Conservation (phyloP, 2,888 invertebrate genomes). For the Serripes groenlandicus region DNA sequence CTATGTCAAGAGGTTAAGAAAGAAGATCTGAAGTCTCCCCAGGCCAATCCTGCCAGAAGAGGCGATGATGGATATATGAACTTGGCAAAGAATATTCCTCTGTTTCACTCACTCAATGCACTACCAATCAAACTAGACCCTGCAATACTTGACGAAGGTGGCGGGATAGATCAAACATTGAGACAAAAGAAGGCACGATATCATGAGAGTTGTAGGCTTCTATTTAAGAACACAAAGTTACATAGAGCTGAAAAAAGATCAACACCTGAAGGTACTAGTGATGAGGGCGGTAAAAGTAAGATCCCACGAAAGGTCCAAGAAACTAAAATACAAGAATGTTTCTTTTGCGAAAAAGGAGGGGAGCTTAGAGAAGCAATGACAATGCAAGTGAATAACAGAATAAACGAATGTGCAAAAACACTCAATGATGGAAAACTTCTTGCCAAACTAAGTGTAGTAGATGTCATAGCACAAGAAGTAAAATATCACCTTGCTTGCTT, state of each 20-base stretch:
- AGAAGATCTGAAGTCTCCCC: neutral
- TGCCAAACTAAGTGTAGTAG: neutral
- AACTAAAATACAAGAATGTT: neutral
- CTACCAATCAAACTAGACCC: slow-evolving; percentile 32
- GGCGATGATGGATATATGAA: neutral
- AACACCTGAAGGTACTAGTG: neutral
- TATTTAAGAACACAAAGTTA: slow-evolving; percentile 41
- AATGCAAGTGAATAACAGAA: neutral
- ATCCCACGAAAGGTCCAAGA: neutral
- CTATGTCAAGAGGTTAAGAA: neutral
- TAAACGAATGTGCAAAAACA: neutral
- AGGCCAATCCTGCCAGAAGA: neutral
- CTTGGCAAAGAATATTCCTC: slow-evolving; percentile 3
- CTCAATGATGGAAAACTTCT: slow-evolving; percentile 9
- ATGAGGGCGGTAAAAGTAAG: neutral
- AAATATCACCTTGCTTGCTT: neutral
- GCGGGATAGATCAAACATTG: slow-evolving; percentile 46
- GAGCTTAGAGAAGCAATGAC: slow-evolving; percentile 1
- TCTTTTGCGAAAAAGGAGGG: neutral
- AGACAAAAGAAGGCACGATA: slow-evolving; percentile 43
- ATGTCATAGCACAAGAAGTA: neutral
- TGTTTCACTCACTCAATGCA: neutral
- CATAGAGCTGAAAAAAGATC: slow-evolving; percentile 19
- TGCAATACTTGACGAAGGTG: slow-evolving; percentile 44
- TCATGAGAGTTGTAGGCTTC: slow-evolving; percentile 30